phyloP scores from a whole-genome alignment of 1,140 invertebrate species.

The Drosophila repleta region DNA sequence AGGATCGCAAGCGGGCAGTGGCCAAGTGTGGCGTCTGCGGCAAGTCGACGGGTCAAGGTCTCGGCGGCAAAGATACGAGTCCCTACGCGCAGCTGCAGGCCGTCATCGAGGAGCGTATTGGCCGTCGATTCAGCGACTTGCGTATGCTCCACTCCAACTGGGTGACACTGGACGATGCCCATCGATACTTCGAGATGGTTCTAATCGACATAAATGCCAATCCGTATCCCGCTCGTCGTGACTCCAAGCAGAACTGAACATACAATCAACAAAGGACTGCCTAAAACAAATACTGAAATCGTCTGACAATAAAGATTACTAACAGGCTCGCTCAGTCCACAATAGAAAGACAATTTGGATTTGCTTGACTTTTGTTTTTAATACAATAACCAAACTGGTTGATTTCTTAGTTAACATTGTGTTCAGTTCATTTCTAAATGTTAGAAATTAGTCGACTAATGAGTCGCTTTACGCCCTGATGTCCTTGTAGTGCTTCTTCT shows the following conservation, averaged over 20 bases:
- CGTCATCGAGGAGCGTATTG: constrained; percentile 85
- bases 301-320: too few relatives aligned
- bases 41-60: constrained; percentile 97
- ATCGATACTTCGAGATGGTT: background rate
- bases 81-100: constrained; percentile 97
- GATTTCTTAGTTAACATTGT: constrained; percentile 50
- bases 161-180: background rate
- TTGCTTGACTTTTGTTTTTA: constrained; percentile 28
- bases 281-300: too few relatives aligned
- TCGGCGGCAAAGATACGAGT: constrained; percentile 99
- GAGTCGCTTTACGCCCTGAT: constrained; percentile 26
- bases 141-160: constrained; percentile 94
- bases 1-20: constrained; percentile 89
- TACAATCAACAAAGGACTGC: constrained; percentile 69
- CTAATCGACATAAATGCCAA: background rate
- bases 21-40: constrained; percentile 99
- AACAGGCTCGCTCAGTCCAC: too few relatives aligned
- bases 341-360: background rate
- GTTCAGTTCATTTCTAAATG: constrained; percentile 83
- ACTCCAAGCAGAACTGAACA: constrained; percentile 83
- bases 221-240: background rate
- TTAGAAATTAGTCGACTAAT: constrained; percentile 61
- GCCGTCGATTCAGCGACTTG: constrained; percentile 95
- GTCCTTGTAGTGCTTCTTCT: constrained; percentile 68
- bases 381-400: constrained; percentile 17